Percentiles rank a stretch among this genome's conserved stretches.
These are phyloP conservation scores for Adelognathus sp. DNA, from an alignment of 2,888 invertebrate genomes.

Conservation along the genomic window DNA sequence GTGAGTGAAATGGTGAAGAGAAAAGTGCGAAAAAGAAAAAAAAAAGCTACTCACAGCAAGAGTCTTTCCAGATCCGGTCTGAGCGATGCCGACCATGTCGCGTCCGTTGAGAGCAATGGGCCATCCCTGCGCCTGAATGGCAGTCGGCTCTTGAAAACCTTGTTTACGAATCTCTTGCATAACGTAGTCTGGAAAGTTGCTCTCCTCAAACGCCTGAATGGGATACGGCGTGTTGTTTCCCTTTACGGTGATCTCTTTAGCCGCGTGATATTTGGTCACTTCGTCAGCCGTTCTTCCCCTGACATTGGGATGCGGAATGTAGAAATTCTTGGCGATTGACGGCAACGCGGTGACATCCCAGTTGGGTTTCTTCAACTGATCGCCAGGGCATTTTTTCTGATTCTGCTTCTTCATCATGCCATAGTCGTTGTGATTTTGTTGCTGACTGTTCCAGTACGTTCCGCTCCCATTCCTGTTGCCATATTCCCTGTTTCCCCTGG, in stretches of 20 bases:
- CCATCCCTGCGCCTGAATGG: conserved; percentile 98
- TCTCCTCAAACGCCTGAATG: conserved; percentile 94
- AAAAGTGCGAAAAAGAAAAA: no score
- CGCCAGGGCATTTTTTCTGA: conserved; percentile 86
- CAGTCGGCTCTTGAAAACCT: conserved; percentile 93
- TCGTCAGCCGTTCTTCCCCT: conserved; percentile 87
- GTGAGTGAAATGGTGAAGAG: no score
- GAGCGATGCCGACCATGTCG: conserved; percentile 96
- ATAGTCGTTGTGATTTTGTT: conserved; percentile 66
- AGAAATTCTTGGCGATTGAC: conserved; percentile 96
- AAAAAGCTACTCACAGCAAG: conserved; percentile 84
- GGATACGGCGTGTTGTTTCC: conserved; percentile 94
- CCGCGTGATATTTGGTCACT: conserved; percentile 88
- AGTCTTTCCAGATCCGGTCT: conserved; percentile 96
- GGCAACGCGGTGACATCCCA: conserved; percentile 91
- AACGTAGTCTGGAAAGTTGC: conserved; percentile 93
- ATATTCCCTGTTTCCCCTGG: conserved; percentile 77
- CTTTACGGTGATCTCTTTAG: conserved; percentile 94
- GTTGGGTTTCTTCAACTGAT: conserved; percentile 88
- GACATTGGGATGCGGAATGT: conserved; percentile 90
- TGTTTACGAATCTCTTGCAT: conserved; percentile 91
- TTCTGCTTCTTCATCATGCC: conserved; percentile 71
- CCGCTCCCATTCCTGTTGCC: conserved; percentile 75
- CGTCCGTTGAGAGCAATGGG: conserved; percentile 96
- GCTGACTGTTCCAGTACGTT: conserved; percentile 77